Conservation (phyloP, 2,113 vertebrate genomes). For the Callipepla squamata region DNA sequence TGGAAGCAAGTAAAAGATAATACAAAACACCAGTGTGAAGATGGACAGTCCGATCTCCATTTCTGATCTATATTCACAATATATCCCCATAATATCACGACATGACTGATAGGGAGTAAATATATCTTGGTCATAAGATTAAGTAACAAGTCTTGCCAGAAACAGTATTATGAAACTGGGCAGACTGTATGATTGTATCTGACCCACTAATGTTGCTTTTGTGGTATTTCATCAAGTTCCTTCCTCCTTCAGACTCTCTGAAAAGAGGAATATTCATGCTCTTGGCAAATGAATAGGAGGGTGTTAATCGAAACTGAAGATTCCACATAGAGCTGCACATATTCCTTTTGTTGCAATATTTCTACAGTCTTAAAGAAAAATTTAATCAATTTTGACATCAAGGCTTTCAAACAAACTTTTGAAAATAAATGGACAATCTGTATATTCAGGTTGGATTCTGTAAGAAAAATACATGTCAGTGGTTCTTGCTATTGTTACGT, state of each 20-base stretch:
- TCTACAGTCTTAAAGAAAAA: neutral
- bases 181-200: neutral
- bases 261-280: neutral
- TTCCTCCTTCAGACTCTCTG: conserved; percentile 17
- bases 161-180: conserved; percentile 11
- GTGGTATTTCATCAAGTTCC: conserved; percentile 27
- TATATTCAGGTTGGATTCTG: rapidly evolving
- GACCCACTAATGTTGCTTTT: neutral
- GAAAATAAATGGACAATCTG: neutral
- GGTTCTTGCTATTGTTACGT: conserved; percentile 32
- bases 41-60: neutral
- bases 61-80: neutral
- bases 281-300: neutral
- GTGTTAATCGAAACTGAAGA: neutral
- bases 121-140: neutral
- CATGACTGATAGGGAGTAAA: neutral
- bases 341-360: neutral
- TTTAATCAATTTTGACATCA: neutral
- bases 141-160: conserved; percentile 20
- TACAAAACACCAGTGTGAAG: neutral
- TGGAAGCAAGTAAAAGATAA: neutral
- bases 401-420: neutral
- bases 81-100: neutral
- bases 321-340: neutral
- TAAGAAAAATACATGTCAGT: neutral